Percentiles rank a stretch among this genome's conserved stretches.
Conservation (phyloP, 2,113 vertebrate genomes). For the Cygnus buccinator region DNA sequence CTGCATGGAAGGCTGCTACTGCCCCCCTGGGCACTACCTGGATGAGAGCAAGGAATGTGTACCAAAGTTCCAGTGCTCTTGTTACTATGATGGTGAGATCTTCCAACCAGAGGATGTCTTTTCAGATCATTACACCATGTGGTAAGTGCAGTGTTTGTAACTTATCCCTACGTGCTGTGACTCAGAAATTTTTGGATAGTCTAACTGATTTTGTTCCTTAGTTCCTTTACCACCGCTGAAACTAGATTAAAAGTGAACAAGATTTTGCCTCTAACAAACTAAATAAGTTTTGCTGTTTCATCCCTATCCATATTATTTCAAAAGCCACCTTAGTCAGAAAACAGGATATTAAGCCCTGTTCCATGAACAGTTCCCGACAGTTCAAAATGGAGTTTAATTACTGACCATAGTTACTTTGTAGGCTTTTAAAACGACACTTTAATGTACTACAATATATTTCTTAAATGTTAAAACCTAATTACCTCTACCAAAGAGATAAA, state of each 20-base stretch:
- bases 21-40: slow-evolving; percentile 84
- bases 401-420: background rate
- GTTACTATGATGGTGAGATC: slow-evolving; percentile 91
- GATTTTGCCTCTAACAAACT: background rate
- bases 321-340: background rate
- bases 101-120: slow-evolving; percentile 92
- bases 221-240: background rate
- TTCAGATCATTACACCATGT: slow-evolving; percentile 88
- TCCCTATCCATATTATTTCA: background rate
- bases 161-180: fast-evolving
- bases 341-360: background rate
- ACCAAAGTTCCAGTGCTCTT: slow-evolving; percentile 85
- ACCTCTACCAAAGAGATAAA: background rate
- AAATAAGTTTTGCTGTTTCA: background rate
- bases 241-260: background rate
- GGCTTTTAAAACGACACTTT: slow-evolving; percentile 26
- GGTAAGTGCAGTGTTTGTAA: slow-evolving; percentile 72
- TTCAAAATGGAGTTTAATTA: slow-evolving; percentile 23
- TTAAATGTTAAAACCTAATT: background rate
- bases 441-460: background rate
- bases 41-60: slow-evolving; percentile 87
- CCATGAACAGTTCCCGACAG: background rate
- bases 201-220: background rate
- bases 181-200: background rate
- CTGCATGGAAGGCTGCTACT: slow-evolving; percentile 95